A percentile compares a stretch with the other conserved stretches of the same genome.
phyloP scores from a whole-genome alignment of 2,797 vertebrate genomes.

The Poeciliopsis gracilis region DNA sequence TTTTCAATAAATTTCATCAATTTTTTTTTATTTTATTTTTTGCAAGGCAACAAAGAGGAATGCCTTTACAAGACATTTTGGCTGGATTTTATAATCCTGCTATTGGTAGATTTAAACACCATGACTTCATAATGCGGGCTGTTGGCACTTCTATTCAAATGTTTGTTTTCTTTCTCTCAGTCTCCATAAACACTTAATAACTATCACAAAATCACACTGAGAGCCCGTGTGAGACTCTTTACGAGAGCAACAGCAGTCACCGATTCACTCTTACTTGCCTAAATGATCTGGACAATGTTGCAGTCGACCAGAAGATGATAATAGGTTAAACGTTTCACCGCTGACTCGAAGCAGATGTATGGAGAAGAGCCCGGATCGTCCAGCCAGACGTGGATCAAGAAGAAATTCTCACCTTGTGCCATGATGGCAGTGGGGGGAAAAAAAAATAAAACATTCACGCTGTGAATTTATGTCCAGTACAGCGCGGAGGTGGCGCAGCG shows the following conservation, averaged over 20 bases:
- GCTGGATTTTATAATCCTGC: slow-evolving; percentile 2
- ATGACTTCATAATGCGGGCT: slow-evolving; percentile 14
- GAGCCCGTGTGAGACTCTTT: not conserved
- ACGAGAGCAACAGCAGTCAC: not conserved
- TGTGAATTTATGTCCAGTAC: not conserved
- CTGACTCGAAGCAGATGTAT: slow-evolving; percentile 60
- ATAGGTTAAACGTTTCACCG: slow-evolving; percentile 31
- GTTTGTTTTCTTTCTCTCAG: slow-evolving; percentile 16
- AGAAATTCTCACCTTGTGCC: slow-evolving; percentile 35
- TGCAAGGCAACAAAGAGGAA: slow-evolving; percentile 5
- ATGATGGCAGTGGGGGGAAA: not conserved
- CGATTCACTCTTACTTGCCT: not conserved
- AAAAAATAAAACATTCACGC: slow-evolving; percentile 6
- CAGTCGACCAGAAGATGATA: slow-evolving; percentile 31
- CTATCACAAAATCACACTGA: slow-evolving; percentile 12
- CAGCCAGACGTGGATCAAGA: slow-evolving; percentile 37
- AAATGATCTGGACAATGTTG: slow-evolving; percentile 15
- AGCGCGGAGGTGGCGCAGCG: slow-evolving; percentile 1
- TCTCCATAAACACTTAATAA: slow-evolving; percentile 58
- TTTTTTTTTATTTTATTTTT: slow-evolving; percentile 17
- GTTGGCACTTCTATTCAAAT: slow-evolving; percentile 14
- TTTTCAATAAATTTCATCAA: slow-evolving; percentile 36
- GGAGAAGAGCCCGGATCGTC: slow-evolving; percentile 23
- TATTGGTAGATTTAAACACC: slow-evolving; percentile 19
- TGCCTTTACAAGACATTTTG: not conserved